A percentile compares a stretch with the other conserved stretches of the same genome.
These are phyloP conservation scores for Stichodactyla mertensii DNA, from an alignment of 64 coral and sea anemone genomes.

Conservation along the genomic window DNA sequence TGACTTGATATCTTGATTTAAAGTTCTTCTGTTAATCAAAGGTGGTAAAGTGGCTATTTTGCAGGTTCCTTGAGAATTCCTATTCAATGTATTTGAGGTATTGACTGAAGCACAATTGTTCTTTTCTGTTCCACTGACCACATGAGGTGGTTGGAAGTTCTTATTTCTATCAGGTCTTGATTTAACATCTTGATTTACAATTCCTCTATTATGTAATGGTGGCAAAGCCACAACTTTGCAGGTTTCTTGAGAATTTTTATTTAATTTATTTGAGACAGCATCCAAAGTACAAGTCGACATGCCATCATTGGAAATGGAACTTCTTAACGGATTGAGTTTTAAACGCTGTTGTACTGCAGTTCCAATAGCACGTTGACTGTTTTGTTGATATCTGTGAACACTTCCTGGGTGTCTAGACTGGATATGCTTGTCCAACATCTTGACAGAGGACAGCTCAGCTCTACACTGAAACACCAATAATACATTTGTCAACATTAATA, in stretches of 20 bases:
- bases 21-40: no score
- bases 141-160: not conserved
- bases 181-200: not conserved
- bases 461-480: not conserved
- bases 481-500: not conserved
- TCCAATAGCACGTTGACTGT: not conserved
- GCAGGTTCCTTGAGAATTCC: not conserved
- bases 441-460: not conserved
- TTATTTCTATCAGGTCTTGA: not conserved
- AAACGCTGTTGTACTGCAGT: slow-evolving; percentile 3
- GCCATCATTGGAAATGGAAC: not conserved
- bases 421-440: not conserved
- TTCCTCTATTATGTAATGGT: not conserved
- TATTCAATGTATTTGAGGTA: not conserved
- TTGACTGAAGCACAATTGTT: not conserved
- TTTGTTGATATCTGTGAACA: not conserved
- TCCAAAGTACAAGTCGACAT: not conserved
- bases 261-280: not conserved
- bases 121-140: not conserved
- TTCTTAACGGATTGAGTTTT: not conserved
- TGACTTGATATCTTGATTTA: no score
- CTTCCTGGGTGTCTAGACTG: not conserved
- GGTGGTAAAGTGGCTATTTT: no score
- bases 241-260: not conserved
- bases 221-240: not conserved